Conservation (phyloP, 2,113 vertebrate genomes). For the Bolborhynchus lineola region DNA sequence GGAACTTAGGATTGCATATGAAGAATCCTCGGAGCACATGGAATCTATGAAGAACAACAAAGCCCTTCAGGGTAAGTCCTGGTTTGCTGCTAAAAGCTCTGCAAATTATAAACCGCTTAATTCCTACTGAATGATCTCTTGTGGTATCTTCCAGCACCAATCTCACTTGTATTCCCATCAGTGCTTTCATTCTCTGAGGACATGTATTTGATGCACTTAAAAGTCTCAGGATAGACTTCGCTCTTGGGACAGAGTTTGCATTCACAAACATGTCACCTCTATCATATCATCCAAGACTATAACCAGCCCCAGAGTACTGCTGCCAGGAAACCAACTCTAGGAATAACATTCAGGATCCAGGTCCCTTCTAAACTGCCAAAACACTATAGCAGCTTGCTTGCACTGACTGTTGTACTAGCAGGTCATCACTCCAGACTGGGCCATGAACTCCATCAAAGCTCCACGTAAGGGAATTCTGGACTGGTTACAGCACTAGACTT, state of each 20-base stretch:
- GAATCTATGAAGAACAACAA: slow-evolving; percentile 72
- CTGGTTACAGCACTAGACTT: neutral
- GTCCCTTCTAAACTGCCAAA: neutral
- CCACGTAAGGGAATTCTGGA: neutral
- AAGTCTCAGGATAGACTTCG: neutral
- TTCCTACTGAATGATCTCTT: neutral
- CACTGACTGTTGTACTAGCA: neutral
- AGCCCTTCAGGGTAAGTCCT: slow-evolving; percentile 65
- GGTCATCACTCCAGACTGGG: neutral
- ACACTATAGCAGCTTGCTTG: neutral
- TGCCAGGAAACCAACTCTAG: neutral
- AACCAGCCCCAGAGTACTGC: neutral
- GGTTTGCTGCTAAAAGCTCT: neutral
- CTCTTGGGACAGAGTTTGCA: neutral
- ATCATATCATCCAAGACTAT: neutral
- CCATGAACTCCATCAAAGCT: neutral
- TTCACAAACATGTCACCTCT: neutral
- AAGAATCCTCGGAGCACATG: slow-evolving; percentile 73
- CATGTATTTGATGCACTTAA: neutral
- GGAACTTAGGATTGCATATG: slow-evolving; percentile 70
- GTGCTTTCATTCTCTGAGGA: neutral
- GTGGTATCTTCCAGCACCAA: neutral
- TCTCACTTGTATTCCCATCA: neutral
- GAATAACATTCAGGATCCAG: neutral
- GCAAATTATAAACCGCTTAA: neutral